These are phyloP conservation scores for Eupithecia centaureata DNA, from an alignment of 2,888 invertebrate species.

Conservation along the genomic window DNA sequence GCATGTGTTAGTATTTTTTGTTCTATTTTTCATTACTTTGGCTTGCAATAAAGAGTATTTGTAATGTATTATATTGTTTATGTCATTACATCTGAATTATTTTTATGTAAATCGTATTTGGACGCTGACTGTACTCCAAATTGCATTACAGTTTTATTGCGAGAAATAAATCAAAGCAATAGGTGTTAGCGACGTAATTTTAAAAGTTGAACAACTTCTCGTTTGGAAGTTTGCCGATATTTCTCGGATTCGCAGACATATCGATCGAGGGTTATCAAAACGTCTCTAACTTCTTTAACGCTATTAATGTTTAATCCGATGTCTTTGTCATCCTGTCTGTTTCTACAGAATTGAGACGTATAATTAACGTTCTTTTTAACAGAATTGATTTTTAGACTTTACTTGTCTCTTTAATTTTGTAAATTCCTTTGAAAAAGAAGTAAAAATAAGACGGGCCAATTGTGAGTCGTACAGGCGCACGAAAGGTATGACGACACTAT, in stretches of 20 bases:
- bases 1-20: too few species aligned
- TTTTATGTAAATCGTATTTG: conserved; percentile 3
- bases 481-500: too few species aligned
- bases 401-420: too few species aligned
- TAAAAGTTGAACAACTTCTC: conserved; percentile 65
- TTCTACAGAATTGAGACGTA: neutral
- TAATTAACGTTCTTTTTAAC: neutral
- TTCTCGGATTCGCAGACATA: conserved; percentile 48
- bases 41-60: too few species aligned
- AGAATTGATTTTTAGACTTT: neutral
- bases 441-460: too few species aligned
- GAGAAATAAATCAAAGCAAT: conserved; percentile 63
- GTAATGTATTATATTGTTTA: neutral
- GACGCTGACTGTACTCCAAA: conserved; percentile 43
- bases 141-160: conserved; percentile 56
- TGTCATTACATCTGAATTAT: neutral
- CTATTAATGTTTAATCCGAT: conserved; percentile 15
- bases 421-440: too few species aligned
- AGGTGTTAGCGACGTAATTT: conserved; percentile 63
- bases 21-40: too few species aligned
- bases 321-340: conserved; percentile 9
- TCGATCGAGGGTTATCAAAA: conserved; percentile 32
- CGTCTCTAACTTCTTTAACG: conserved; percentile 14
- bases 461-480: too few species aligned
- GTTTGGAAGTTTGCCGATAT: conserved; percentile 62